phyloP scores from a whole-genome alignment of 2,888 invertebrate species.

The Xanthia icteritia region DNA sequence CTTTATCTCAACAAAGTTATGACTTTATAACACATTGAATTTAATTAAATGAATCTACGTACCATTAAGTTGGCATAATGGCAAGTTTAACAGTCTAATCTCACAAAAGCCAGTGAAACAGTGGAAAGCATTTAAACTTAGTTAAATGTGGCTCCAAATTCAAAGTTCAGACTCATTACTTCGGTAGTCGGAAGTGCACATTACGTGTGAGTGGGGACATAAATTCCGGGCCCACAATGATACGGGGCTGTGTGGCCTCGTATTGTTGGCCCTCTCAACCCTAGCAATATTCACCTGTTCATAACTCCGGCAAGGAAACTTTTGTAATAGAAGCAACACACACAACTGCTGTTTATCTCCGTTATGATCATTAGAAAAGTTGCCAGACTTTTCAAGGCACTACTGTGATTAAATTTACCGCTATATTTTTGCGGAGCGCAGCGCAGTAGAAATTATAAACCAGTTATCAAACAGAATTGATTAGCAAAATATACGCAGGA shows the following conservation, averaged over 20 bases:
- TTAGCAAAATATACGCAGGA: background rate
- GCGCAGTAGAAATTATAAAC: background rate
- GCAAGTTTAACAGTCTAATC: conserved; percentile 54
- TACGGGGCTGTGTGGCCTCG: conserved; percentile 39
- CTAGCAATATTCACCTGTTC: conserved; percentile 60
- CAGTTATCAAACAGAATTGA: conserved; percentile 1
- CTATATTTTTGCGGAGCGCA: background rate
- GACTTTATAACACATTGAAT: conserved; percentile 34
- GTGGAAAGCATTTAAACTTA: conserved; percentile 56
- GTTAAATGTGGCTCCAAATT: conserved; percentile 61
- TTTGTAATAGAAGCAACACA: conserved; percentile 50
- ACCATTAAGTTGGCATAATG: conserved; percentile 49
- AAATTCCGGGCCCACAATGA: conserved; percentile 58
- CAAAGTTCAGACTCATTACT: conserved; percentile 61
- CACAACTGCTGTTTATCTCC: conserved; percentile 36
- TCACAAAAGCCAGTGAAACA: conserved; percentile 55
- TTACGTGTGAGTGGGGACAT: conserved; percentile 55
- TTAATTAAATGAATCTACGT: conserved; percentile 47
- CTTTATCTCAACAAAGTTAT: conserved; percentile 36
- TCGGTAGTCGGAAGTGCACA: conserved; percentile 50
- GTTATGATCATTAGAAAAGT: conserved; percentile 53
- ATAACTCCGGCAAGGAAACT: conserved; percentile 54
- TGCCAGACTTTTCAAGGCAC: conserved; percentile 25
- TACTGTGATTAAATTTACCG: conserved; percentile 31
- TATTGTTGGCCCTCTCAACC: conserved; percentile 48